phyloP scores from a whole-genome alignment of 1,140 invertebrate genomes.

The Calliphora vicina region DNA sequence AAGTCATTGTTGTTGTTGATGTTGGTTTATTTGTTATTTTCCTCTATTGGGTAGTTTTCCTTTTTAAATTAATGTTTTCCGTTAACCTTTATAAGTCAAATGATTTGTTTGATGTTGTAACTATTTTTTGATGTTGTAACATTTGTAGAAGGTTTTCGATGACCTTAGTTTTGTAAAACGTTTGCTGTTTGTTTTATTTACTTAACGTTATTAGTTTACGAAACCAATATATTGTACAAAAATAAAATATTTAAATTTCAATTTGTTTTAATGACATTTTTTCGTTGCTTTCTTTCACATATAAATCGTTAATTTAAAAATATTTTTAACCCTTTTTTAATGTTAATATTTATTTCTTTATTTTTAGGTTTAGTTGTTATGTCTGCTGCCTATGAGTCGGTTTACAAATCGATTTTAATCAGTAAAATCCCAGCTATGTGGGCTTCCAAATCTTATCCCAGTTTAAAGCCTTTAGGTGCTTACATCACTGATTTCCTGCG shows the following conservation, averaged over 20 bases:
- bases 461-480: constrained; percentile 88
- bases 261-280: constrained; percentile 28
- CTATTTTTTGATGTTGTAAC: neutral
- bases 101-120: neutral
- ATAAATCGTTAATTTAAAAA: neutral
- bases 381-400: constrained; percentile 87
- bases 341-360: constrained; percentile 1
- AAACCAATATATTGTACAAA: neutral
- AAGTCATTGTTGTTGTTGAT: neutral
- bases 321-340: neutral
- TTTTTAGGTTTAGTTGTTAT: constrained; percentile 80
- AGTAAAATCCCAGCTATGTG: constrained; percentile 86
- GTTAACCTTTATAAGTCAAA: neutral
- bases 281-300: neutral
- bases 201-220: neutral
- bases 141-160: neutral
- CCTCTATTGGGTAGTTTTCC: neutral
- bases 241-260: constrained; percentile 28
- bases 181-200: neutral
- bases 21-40: neutral
- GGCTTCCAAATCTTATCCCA: constrained; percentile 89
- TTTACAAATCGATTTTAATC: constrained; percentile 82
- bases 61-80: neutral
- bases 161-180: neutral
- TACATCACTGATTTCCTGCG: constrained; percentile 89